Evolutionary conservation across 2,113 vertebrate species (phyloP), one percentile per base, ranked within the genome.

Genomic region (Podilymbus podiceps): DNA sequence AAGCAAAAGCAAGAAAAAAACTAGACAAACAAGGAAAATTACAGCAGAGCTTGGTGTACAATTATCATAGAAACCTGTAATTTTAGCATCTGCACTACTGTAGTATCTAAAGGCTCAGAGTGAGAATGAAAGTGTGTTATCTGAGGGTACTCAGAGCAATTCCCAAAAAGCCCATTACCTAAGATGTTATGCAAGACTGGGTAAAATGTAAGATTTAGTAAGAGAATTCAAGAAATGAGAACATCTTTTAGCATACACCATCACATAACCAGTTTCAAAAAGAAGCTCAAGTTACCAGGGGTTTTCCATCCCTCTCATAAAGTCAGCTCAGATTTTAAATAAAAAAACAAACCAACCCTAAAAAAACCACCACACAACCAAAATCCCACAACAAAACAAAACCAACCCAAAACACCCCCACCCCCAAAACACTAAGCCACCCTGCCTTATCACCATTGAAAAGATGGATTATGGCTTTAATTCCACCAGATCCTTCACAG

Each of bases 171-270:
- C 8, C 18, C 52, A 66, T 74, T 50, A 86, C 5, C 63, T 63
- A 56, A 78, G 42, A 49, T 15, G 6, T 46, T 60, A 95, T 47
- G 56, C 52, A 89, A 96, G 75, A 64, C 38, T 7, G 33, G 42
- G 56, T 69, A 81, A 71, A 46, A 86, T 27, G 40, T 19, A 78
- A 74, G 74, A 62, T 82, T 62, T 69, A 53, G 59, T 73, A 58
- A 91, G 79, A 84, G 56, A 80, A 75, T 53, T 66, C 59, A 88
- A 85, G 72, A 88, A 95, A 83, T 77, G 23, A 84, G 79, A 92
- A 80, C 52, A 71, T 85, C 75, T 68, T 63, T 62, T 52, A 56
- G 35, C 23, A 40, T 33, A 69, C 16, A n/a, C 7, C 9, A 4
- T 75, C 72, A 83, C 21, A 5, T 88, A 88, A 66, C 24, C 33